A percentile compares a stretch with the other conserved stretches of the same genome.
Evolutionary conservation across 1,140 invertebrate species (phyloP).

Genomic region (Hycleus phaleratus): DNA sequence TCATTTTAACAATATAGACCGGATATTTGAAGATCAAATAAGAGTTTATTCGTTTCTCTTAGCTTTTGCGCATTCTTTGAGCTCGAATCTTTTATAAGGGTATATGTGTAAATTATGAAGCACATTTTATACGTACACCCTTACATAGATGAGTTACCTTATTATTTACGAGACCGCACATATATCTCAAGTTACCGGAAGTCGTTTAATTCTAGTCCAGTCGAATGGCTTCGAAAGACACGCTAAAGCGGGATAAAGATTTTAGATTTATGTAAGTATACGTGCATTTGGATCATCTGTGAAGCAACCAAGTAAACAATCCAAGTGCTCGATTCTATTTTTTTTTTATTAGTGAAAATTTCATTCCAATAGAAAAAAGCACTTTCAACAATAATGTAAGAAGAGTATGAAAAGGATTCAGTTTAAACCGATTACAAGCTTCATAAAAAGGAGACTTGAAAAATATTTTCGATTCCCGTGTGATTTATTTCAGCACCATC

Average conservation of each 20-base stretch:
- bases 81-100: neutral
- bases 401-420: too few species aligned
- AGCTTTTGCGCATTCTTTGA: neutral
- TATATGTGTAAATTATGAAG: slow-evolving; percentile 12
- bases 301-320: slow-evolving; percentile 11
- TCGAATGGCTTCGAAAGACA: slow-evolving; percentile 20
- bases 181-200: slow-evolving; percentile 20
- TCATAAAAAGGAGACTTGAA: too few species aligned
- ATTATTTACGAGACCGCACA: slow-evolving; percentile 22
- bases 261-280: slow-evolving; percentile 14
- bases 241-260: slow-evolving; percentile 14
- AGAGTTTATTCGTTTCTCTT: neutral
- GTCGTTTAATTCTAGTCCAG: slow-evolving; percentile 21
- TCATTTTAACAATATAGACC: neutral
- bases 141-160: slow-evolving; percentile 25
- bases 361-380: too few species aligned
- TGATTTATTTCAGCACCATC: too few species aligned
- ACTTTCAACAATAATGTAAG: too few species aligned
- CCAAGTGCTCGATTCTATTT: neutral
- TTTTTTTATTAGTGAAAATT: too few species aligned
- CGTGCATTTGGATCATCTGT: too few species aligned
- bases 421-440: too few species aligned
- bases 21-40: too few species aligned
- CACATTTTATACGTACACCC: slow-evolving; percentile 23
- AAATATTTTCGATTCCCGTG: too few species aligned